Conservation (phyloP, 2,797 vertebrate species). For the Sciurus carolinensis region DNA sequence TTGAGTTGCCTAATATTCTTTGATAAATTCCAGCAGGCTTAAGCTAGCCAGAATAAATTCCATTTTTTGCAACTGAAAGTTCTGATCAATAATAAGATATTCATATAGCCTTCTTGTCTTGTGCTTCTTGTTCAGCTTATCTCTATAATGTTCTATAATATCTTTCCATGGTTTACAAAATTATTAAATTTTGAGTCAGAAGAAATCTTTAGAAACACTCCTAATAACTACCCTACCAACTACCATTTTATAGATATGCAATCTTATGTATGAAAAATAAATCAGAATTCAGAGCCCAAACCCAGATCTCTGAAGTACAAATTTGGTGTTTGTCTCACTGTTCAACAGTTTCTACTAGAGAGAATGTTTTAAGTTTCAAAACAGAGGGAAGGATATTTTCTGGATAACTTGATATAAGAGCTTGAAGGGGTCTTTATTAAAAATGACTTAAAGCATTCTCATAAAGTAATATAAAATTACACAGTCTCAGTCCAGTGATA, state of each 20-base stretch:
- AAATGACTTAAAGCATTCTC: background rate
- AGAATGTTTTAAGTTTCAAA: background rate
- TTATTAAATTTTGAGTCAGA: background rate
- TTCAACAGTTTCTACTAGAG: background rate
- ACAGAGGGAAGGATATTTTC: background rate
- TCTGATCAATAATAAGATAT: background rate
- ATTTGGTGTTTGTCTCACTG: background rate
- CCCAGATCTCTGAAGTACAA: background rate
- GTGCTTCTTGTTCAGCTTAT: background rate
- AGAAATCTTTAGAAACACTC: background rate
- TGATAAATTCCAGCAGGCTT: background rate
- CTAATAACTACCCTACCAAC: background rate
- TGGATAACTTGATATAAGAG: background rate
- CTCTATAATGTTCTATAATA: background rate
- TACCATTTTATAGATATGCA: background rate
- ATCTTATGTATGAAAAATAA: background rate
- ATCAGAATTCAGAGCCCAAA: background rate
- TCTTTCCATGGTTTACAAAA: slow-evolving; percentile 15
- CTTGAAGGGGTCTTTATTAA: background rate
- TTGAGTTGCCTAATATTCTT: background rate
- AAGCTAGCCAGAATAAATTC: background rate
- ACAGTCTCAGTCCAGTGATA: slow-evolving; percentile 32
- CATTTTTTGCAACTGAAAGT: slow-evolving; percentile 7
- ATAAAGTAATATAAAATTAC: background rate
- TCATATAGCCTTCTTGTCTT: background rate